Conservation (phyloP, 2,888 invertebrate species). For the Athalia cordata region DNA sequence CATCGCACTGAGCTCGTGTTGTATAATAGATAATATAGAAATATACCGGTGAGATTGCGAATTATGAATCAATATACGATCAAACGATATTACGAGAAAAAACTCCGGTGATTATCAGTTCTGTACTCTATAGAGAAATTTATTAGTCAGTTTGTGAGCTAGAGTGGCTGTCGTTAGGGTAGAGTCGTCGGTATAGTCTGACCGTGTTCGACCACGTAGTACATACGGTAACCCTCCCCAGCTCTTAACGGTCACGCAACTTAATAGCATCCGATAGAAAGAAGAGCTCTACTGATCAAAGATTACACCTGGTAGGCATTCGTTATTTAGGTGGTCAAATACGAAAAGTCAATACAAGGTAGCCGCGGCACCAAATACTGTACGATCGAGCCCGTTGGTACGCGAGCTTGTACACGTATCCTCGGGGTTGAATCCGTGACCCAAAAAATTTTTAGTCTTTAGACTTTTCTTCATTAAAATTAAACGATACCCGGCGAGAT, state of each 20-base stretch:
- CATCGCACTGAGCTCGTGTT: too few species aligned
- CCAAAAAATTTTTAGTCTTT: too few species aligned
- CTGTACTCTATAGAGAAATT: background rate
- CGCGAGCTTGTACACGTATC: too few species aligned
- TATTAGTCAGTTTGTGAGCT: slow-evolving; percentile 33
- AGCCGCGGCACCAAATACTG: background rate
- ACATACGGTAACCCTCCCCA: slow-evolving; percentile 3
- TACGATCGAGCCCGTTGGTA: background rate
- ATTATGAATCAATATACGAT: slow-evolving; percentile 26
- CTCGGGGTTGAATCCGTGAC: too few species aligned
- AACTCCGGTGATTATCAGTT: background rate
- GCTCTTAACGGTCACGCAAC: slow-evolving; percentile 41
- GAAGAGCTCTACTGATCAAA: slow-evolving; percentile 50
- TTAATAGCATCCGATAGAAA: slow-evolving; percentile 41
- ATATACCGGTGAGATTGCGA: background rate
- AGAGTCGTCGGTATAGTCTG: background rate
- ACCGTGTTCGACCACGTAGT: background rate
- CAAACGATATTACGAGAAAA: slow-evolving; percentile 18
- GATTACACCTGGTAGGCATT: slow-evolving; percentile 51
- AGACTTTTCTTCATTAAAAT: too few species aligned
- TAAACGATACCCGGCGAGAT: too few species aligned
- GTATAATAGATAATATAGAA: too few species aligned
- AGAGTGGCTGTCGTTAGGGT: slow-evolving; percentile 40
- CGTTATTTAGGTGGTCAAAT: slow-evolving; percentile 51
- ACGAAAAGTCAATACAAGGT: slow-evolving; percentile 49